Evolutionary conservation across 2,888 invertebrate genomes (phyloP), one percentile per base, ranked within the genome.

Genomic region (Caenorhabditis sp.): DNA sequence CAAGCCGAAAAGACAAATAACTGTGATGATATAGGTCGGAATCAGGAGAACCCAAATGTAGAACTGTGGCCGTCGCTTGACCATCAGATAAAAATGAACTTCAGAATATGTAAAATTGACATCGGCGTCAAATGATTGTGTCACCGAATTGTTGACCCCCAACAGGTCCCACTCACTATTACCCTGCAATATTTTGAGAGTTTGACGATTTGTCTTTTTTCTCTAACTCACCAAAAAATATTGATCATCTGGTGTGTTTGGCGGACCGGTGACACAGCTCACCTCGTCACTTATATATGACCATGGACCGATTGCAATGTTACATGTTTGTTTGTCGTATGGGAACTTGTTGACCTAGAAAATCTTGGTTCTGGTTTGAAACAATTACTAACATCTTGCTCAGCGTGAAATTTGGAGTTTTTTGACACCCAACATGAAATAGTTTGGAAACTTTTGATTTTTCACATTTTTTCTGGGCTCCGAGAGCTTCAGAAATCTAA

Each of bases 41-140:
- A 80, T 76, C 1, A 80, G 67, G 12, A 81, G 71, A 0, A 81
- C 81, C 81, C 81, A 81, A 6, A 81, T 69, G 64, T 81, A 81
- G 69, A 81, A 81, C 59, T 73, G 67, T 8, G 79, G 77, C 0
- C 71, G 66, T 1, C 77, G 60, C 57, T 70, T 72, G 6, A 76
- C 60, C 1, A 43, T 61, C 0, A 77, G 37, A 72, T 79, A 31
- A 50, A 76, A 79, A 21, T 71, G 66, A 50, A 77, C 69, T 54
- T 74, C 77, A 1, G 75, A 76, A 60, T 72, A 81, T 10, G 78
- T 75, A 57, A 81, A 81, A 17, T 73, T 76, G n/a, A 81, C 80
- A 68, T 81, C 81, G 4, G 51, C 53, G 57, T 81, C 81, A 21
- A 64, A 69, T 0, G 74, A 72, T 21, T 62, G 58, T 0, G 62